phyloP scores from a whole-genome alignment of 2,113 vertebrate genomes.

The Lethenteron reissneri region DNA sequence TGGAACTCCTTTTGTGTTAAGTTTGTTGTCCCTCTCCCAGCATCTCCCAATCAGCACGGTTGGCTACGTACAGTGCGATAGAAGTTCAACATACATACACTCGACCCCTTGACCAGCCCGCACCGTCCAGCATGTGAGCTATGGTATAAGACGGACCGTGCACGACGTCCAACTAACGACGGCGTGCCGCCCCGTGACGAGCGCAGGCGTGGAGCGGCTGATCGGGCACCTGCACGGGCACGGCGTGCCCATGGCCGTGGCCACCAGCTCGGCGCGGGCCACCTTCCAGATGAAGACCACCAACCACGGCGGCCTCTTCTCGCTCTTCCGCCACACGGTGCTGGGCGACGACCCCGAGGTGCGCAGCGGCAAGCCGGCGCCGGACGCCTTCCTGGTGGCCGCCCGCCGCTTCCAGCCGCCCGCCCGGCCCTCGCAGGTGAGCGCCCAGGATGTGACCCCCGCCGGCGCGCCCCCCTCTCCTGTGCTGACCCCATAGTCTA shows the following conservation, averaged over 20 bases:
- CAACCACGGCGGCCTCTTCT: slow-evolving; percentile 40
- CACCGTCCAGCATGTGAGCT: no score
- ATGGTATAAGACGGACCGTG: no score
- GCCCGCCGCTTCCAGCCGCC: slow-evolving; percentile 43
- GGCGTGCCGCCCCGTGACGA: no score
- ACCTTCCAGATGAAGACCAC: slow-evolving; percentile 43
- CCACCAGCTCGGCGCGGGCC: slow-evolving; percentile 34
- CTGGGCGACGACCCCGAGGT: slow-evolving; percentile 62
- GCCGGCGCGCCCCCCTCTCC: background rate
- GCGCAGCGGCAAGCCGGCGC: slow-evolving; percentile 38
- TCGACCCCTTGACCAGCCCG: no score
- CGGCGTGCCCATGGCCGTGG: slow-evolving; percentile 43
- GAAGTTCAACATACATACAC: no score
- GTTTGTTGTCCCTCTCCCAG: no score
- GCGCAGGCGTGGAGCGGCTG: slow-evolving; percentile 40
- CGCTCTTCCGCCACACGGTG: slow-evolving; percentile 43
- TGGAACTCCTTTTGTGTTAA: no score
- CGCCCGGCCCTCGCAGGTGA: slow-evolving; percentile 30
- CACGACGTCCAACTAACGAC: no score
- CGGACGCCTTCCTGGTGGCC: slow-evolving; percentile 54
- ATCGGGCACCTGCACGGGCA: slow-evolving; percentile 37
- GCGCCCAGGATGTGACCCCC: slow-evolving; percentile 6
- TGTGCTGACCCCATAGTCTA: no score
- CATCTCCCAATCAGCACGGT: no score
- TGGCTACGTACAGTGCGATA: no score